Evolutionary conservation across 2,888 invertebrate species (phyloP), one percentile per base, ranked within the genome.

Genomic region (Sarcophaga rosellei): DNA sequence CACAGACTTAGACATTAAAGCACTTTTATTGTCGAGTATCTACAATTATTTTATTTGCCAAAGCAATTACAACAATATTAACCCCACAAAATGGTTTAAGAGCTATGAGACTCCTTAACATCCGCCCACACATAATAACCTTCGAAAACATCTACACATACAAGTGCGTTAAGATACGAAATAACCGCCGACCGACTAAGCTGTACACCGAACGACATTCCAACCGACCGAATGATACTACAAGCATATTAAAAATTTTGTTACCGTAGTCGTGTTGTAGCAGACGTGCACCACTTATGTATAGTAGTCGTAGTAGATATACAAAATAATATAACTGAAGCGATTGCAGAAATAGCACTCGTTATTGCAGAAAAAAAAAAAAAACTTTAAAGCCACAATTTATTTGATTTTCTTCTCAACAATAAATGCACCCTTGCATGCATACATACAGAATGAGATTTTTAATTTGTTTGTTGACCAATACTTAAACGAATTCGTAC

Each of bases 11-110:
- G 53, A 75, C 66, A 75, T 70, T 69, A 69, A 74, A 76, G 44
- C 59, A 61, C 53, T 66, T 82, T 81, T 65, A 66, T 70, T 76
- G 74, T n/a, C 44, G 20, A 82, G 45, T 79, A 66, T 82, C 79
- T 82, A 81, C 78, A 85, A 85, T 81, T 85, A 79, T 78, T 78
- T 81, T 85, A 78, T 85, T 85, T 85, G 73, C 45, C 74, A 61
- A 70, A 81, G 63, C 69, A 81, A 85, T 85, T 85, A 85, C 68
- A 85, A 77, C 47, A 77, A 77, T 65, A 69, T 69, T 77, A 76
- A 59, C 53, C 76, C 77, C 66, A 61, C 62, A 78, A 23, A 63
- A 69, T 69, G 74, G 78, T 78, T 78, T 78, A 83, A 68, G 44
- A 73, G 63, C 74, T 20, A 57, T 63, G 63, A 63, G 12, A 8